phyloP scores from a whole-genome alignment of 2,113 vertebrate species.

The Gasterosteus nipponicus region DNA sequence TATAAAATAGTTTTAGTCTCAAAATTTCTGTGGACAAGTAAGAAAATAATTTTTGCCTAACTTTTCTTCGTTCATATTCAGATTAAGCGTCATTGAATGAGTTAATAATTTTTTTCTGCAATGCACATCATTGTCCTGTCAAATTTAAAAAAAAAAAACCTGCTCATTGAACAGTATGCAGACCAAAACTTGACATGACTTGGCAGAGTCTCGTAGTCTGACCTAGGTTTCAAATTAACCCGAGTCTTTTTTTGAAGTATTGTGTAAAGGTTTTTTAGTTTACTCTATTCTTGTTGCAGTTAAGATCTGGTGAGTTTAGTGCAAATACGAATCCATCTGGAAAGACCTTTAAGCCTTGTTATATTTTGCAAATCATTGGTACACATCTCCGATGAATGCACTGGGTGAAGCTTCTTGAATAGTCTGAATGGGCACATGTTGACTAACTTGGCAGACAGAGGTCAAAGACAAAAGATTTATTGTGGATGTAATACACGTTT shows the following conservation, averaged over 20 bases:
- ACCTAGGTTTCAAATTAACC: conserved; percentile 38
- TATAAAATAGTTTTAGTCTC: neutral
- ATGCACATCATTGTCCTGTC: neutral
- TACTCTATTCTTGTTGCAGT: conserved; percentile 1
- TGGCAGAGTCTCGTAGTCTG: conserved; percentile 32
- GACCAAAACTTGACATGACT: neutral
- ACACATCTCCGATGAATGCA: conserved; percentile 24
- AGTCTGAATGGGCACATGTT: conserved; percentile 29
- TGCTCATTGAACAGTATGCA: neutral
- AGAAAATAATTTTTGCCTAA: neutral
- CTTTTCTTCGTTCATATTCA: neutral
- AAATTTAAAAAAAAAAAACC: neutral
- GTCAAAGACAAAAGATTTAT: conserved; percentile 29
- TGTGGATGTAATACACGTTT: conserved; percentile 26
- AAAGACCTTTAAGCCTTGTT: neutral
- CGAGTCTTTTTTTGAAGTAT: neutral
- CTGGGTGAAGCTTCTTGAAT: conserved; percentile 15
- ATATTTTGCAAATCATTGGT: neutral
- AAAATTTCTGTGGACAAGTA: neutral
- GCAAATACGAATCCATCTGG: neutral
- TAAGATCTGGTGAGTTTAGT: neutral
- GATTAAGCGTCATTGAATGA: neutral
- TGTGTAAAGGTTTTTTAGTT: neutral
- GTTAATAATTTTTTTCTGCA: neutral
- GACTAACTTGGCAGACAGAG: neutral